Base-by-base conservation (phyloP, 2,888 invertebrate species). In the Drosophila subquinaria region DNA sequence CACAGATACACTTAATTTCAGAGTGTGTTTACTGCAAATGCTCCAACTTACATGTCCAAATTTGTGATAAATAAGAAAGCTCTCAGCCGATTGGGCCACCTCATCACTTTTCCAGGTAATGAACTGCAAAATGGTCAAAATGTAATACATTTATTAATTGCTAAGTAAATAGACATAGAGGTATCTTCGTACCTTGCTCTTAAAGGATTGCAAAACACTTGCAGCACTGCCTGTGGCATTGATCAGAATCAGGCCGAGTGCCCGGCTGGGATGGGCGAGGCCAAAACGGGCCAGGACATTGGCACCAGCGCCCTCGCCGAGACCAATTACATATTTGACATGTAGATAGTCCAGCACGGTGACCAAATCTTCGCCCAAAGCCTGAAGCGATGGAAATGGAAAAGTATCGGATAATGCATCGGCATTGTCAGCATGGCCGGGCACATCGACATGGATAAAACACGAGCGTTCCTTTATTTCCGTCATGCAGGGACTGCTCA, bases 261-360 rank as follows among this genome's bases (percentile, higher is more conserved):
- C 95, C 47, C 97, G 94, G 20, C 96, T 94, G 0, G 97, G 96
- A 92, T 97, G 96, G 17, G 96, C 96, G 90, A 97, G 94, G 72
- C 97, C 97, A 91, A 97, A 97, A 73, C 97, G 94, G 3, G 97
- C 96, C 61, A 97, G 93, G 55, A 97, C 95, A 93, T 97, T 97
- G 69, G 97, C 97, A 0, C 97, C 97, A 2, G 97, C 97, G 2
- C 97, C 97, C 91, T 97, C 97, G 2, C 97, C 97, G 53, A 97
- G 93, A 0, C 97, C 96, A 57, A 97, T 96, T 11, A 97, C 97
- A 91, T 97, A 96, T 84, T 96, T 96, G 30, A 97, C 95, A 92
- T 96, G 96, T 38, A 97, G 94, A 90, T 96, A 96, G 91, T 97
- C 97, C 89, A 97, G 93, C 10, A 97, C 96, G 42, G 96, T 96